Conservation (phyloP, 2,888 invertebrate genomes). For the Lycocerus yunnanus region DNA sequence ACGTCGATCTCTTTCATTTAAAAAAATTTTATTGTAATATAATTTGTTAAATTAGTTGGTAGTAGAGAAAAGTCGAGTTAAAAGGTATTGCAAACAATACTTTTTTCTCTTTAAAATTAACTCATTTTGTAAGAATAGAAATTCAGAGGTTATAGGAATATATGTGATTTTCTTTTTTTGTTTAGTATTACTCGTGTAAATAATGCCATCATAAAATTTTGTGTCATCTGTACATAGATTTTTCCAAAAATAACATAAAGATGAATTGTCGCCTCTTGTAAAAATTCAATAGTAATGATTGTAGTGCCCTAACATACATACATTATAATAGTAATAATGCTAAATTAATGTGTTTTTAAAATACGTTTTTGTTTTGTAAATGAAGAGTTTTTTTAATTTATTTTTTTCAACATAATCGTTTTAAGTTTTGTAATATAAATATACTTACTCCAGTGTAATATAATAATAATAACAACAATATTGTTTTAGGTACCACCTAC, state of each 20-base stretch:
- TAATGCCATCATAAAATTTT: slow-evolving; percentile 21
- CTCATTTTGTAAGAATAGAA: background rate
- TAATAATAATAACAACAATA: background rate
- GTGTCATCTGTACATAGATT: slow-evolving; percentile 26
- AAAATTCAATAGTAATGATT: background rate
- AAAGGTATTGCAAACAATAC: background rate
- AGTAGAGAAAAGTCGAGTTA: slow-evolving; percentile 10
- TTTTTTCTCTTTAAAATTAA: background rate
- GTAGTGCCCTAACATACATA: background rate
- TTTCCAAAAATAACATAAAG: background rate
- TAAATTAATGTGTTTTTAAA: background rate
- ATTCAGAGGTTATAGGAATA: background rate
- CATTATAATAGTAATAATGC: background rate
- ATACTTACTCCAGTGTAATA: background rate
- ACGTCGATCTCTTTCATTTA: slow-evolving; percentile 53
- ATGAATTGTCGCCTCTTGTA: background rate
- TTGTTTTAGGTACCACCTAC: background rate
- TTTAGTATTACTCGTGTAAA: slow-evolving; percentile 16
- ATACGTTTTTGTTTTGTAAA: background rate
- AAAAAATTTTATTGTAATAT: slow-evolving; percentile 46
- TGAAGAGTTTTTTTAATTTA: background rate
- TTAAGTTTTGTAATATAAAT: background rate
- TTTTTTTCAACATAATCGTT: background rate
- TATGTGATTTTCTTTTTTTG: background rate
- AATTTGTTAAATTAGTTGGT: slow-evolving; percentile 18